Conservation (phyloP, 2,888 invertebrate species). For the Hyposoter dolosus region DNA sequence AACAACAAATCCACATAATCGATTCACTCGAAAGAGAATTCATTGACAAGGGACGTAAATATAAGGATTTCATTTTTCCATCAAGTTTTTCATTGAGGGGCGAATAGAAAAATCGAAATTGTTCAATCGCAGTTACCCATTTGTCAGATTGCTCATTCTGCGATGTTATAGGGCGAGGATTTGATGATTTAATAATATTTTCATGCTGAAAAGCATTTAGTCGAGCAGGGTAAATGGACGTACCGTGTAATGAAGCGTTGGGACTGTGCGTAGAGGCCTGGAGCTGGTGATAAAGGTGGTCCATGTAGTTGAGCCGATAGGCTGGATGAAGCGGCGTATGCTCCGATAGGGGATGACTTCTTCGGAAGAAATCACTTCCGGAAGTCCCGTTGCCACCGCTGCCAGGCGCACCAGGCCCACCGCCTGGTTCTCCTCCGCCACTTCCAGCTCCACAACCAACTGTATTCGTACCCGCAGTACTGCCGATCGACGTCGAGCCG, state of each 20-base stretch:
- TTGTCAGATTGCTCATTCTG: background rate
- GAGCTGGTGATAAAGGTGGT: constrained; percentile 91
- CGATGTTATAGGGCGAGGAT: background rate
- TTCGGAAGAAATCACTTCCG: constrained; percentile 87
- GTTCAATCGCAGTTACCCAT: background rate
- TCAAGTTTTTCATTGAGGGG: background rate
- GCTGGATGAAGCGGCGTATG: constrained; percentile 89
- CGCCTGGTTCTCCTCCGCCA: constrained; percentile 76
- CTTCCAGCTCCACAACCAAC: constrained; percentile 83
- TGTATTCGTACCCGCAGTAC: constrained; percentile 82
- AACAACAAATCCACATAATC: constrained; percentile 17
- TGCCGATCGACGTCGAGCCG: constrained; percentile 80
- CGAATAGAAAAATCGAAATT: background rate
- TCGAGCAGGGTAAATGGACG: background rate
- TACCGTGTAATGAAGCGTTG: constrained; percentile 90
- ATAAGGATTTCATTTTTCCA: too few relatives aligned
- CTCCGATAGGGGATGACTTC: constrained; percentile 88
- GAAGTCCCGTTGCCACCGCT: constrained; percentile 87
- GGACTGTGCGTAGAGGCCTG: constrained; percentile 88
- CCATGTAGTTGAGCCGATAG: constrained; percentile 92
- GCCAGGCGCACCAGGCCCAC: constrained; percentile 85
- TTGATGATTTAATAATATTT: background rate
- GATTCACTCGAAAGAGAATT: constrained; percentile 46
- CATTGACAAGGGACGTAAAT: constrained; percentile 26
- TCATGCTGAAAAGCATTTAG: background rate